Base-by-base conservation (phyloP, 2,113 vertebrate genomes). In the Paramormyrops kingsleyae region DNA sequence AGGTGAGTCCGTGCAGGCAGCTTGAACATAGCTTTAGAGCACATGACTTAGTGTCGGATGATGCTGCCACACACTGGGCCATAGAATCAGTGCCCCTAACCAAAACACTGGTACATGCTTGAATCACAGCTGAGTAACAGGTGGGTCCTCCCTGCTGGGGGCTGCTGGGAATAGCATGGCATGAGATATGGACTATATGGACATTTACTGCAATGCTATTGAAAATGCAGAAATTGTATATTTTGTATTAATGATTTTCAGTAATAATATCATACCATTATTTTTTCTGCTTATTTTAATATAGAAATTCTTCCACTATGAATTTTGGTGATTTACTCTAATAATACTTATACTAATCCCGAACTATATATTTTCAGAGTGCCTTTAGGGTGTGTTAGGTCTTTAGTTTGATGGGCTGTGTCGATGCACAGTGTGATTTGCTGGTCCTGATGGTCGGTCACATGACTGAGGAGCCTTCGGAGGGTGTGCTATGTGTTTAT, bases 1-100 rank as follows among this genome's bases (percentile, higher is more conserved):
- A 89, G 96, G 94, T 95, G 93, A 89, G 94, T 93, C 27, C 0
- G 9, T 6, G 12, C 5, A 17, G 31, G 47, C 8, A 24, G 62
- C 24, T 21, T 52, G 50, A 31, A 44, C 8, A 21, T 24, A 44
- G 27, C 10, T 31, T 27, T 31, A 13, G 62, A 70, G n/a, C n/a
- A 31, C 62, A 13, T 13, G 19, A 46, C 42, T 46, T 42, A 83
- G 42, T 10, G 12, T 24, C 9, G 7, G 80, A 4, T 83, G 80
- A 6, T 3, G 39, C 6, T 10, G 5, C 19, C 15, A 24, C 19
- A 24, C n/a, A 9, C 59, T 66, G 8, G n/a, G 24, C 2, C 59
- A 66, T n/a, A 66, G 59, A 46, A 19, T 7, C 80, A 21, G 42
- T 46, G 42, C 7, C 80, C 15, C 6, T 19, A 39, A 83, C 17